Evolutionary conservation across 2,797 vertebrate species (phyloP).

Genomic region (Gallinago nigripennis): DNA sequence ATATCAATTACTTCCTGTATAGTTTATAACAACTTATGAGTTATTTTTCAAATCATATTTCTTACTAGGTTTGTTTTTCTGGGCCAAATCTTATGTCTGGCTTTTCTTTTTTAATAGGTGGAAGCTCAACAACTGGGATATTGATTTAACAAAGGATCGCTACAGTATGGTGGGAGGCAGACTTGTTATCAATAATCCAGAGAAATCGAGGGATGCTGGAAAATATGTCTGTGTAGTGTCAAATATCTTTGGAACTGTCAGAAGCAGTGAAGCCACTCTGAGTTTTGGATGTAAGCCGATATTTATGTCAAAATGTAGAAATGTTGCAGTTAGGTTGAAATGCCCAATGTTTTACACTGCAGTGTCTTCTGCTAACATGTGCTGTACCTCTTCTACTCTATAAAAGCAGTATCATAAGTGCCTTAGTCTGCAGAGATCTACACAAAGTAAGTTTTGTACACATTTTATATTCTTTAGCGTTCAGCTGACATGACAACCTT

Average conservation of each 20-base stretch:
- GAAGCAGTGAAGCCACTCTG: slow-evolving; percentile 88
- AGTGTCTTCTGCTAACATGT: neutral
- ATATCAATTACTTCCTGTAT: neutral
- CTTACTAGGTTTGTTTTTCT: neutral
- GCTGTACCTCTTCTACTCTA: neutral
- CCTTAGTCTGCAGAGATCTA: neutral
- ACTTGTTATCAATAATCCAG: slow-evolving; percentile 89
- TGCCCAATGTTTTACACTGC: neutral
- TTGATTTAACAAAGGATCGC: slow-evolving; percentile 82
- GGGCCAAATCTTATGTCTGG: neutral
- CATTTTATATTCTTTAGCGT: neutral
- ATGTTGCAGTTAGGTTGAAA: neutral
- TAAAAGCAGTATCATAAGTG: neutral
- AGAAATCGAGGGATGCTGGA: slow-evolving; percentile 86
- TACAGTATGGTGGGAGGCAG: slow-evolving; percentile 90
- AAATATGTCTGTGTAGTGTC: slow-evolving; percentile 88
- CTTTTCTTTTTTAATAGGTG: slow-evolving; percentile 80
- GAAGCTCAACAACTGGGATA: slow-evolving; percentile 84
- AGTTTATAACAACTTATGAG: neutral
- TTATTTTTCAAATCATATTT: neutral
- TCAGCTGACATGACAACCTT: neutral
- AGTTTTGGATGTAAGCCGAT: slow-evolving; percentile 92
- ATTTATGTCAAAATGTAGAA: neutral
- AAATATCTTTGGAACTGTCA: slow-evolving; percentile 86
- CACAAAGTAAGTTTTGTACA: neutral